Percentiles rank a stretch among this genome's conserved stretches.
These are phyloP conservation scores for Microcebus griseorufus DNA, from an alignment of 2,113 vertebrate genomes.

Conservation along the genomic window DNA sequence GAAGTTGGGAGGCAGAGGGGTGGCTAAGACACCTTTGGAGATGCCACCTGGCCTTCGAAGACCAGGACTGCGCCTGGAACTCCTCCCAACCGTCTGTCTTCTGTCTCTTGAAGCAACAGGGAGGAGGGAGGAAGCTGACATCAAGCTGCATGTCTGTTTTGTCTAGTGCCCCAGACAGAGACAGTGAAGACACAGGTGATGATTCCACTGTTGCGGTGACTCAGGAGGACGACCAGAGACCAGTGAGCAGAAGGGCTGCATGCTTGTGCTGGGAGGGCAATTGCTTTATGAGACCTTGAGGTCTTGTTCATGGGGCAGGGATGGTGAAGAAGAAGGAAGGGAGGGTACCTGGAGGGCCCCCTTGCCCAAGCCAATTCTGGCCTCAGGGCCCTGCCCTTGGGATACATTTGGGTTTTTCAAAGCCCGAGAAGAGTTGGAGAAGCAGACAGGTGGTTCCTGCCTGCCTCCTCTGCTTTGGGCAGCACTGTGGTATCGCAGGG, in stretches of 20 bases:
- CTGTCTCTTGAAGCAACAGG: not conserved
- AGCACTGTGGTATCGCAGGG: too few relatives aligned
- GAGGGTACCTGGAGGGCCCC: not conserved
- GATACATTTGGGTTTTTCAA: too few relatives aligned
- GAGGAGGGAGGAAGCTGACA: not conserved
- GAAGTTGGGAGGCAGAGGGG: not conserved
- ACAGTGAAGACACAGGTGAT: not conserved
- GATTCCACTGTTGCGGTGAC: not conserved
- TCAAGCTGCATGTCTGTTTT: not conserved
- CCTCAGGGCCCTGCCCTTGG: too few relatives aligned
- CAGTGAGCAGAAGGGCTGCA: not conserved
- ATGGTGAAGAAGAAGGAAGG: too few relatives aligned
- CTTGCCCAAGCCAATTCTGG: not conserved
- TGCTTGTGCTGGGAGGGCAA: not conserved
- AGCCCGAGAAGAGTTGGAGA: too few relatives aligned
- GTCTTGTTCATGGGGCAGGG: not conserved
- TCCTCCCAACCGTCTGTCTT: not conserved
- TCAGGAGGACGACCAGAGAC: not conserved
- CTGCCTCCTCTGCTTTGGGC: too few relatives aligned
- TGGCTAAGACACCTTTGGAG: not conserved
- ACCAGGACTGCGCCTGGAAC: not conserved
- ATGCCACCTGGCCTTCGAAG: not conserved
- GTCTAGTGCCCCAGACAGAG: conserved; percentile 10
- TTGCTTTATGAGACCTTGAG: not conserved
- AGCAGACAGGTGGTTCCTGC: too few relatives aligned